Evolutionary conservation across 2,113 vertebrate genomes (phyloP), one percentile per base, ranked within the genome.

Genomic region (Dicaeum eximium): DNA sequence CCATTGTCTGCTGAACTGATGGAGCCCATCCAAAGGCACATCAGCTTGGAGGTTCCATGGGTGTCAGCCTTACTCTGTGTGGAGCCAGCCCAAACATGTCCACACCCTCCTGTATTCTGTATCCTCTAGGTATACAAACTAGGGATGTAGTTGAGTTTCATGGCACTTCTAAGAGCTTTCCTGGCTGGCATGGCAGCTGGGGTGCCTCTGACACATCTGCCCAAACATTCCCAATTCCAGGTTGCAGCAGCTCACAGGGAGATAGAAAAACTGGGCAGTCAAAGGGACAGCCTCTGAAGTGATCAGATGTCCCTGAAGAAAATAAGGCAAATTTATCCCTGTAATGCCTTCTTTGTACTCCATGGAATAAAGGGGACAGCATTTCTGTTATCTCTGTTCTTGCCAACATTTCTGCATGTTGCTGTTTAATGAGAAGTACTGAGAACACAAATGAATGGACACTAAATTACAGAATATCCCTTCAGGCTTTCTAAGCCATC

Each of bases 391-490:
- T 58, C 81, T 88, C 60, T 90, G 19, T 15, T 78, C 54, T 71
- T 91, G 77, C 28, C 56, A 90, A 83, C 40, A 15, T 92, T 86
- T 77, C 70, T 69, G 25, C 38, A 5, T 45, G 20, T 48, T 91
- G 53, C 72, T 92, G 5, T 61, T 85, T 70, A 72, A 95, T 44
- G 45, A 42, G 24, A 95, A 95, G 58, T 61, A 65, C 87, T 88
- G 74, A 95, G 91, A 86, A 77, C 31, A 90, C 58, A 92, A 81
- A 88, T 79, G 91, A 89, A 91, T 83, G 67, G 64, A 93, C 92
- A 88, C 67, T 60, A 78, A 93, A 81, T 71, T 66, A 80, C 54
- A 88, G 48, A 47, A 86, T 80, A 82, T 80, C 57, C 86, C 91
- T 90, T 60, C 56, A 71, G 88, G 91, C 88, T 91, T 91, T 83